Base-by-base conservation (phyloP, 2,797 vertebrate species). In the Aphelocoma californica region DNA sequence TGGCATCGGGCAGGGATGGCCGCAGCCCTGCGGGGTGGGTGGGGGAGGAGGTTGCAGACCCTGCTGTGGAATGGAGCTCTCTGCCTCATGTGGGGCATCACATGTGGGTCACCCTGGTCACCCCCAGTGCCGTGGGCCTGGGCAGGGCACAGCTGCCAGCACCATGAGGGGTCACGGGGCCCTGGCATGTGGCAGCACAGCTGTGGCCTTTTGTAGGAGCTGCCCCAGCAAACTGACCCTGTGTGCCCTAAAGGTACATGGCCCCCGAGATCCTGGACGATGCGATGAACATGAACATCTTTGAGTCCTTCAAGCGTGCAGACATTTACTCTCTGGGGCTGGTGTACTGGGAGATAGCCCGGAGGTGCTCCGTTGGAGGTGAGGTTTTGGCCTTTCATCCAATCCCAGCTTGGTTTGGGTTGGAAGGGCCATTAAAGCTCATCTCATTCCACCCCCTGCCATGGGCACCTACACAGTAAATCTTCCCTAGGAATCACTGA, bases 221-320 rank as follows among this genome's bases (percentile, higher is more conserved):
- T 16, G 50, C 45, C 62, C 16, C 51, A 38, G 51, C 70, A 38
- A 32, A 48, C 1, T 25, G 64, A 31, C 47, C n/a, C 54, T 69
- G 31, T 89, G 32, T 85, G 29, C 91, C 97, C 93, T 58, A 51
- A 96, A 99, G 99, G 98, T 99, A 99, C 90, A 99, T 99, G 99
- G 99, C 99, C 93, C 99, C 99, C 18, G 99, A 99, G 97, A 98
- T 99, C 96, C 98, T 99, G 92, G 99, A 99, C 16, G 99, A 99
- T 25, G 98, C 97, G 2, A 99, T 99, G 98, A 99, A 99, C 97
- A 97, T 84, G 53, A 98, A 86, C 97, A 98, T 98, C 97, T 99
- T 99, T 12, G 99, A 99, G 97, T 99, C 99, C 81, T 99, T 99
- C 97, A 99, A 99, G 97, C 98, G 98, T 25, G 98, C 98, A 9